Conservation (phyloP, 2,888 invertebrate species). For the Netelia melanura region DNA sequence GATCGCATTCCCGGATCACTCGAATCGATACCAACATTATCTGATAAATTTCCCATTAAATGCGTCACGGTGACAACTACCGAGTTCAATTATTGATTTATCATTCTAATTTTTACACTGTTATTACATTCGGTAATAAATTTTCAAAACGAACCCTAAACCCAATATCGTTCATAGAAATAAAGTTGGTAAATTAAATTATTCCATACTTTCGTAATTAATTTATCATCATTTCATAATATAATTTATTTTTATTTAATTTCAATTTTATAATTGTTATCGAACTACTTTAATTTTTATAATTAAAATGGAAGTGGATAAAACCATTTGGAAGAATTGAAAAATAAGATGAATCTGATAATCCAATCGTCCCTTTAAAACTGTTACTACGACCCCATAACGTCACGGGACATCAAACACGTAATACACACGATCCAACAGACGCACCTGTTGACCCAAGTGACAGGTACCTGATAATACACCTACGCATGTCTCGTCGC, state of each 20-base stretch:
- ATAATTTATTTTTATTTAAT: no score
- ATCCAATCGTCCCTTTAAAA: constrained; percentile 9
- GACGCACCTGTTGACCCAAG: constrained; percentile 54
- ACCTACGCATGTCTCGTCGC: not conserved
- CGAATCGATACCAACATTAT: not conserved
- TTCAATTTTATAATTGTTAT: no score
- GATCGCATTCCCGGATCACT: not conserved
- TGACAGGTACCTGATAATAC: constrained; percentile 42
- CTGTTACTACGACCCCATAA: constrained; percentile 20
- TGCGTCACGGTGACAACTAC: not conserved
- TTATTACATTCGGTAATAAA: not conserved
- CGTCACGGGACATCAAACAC: constrained; percentile 15
- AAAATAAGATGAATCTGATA: not conserved
- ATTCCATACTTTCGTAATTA: no score
- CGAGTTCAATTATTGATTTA: not conserved
- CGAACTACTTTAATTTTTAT: not conserved
- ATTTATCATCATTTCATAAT: no score
- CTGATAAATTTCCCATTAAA: not conserved
- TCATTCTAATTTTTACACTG: not conserved
- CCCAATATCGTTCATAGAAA: no score
- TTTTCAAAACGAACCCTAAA: no score
- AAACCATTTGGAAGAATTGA: not conserved
- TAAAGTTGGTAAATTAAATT: no score
- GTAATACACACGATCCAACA: constrained; percentile 3
- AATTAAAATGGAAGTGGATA: not conserved